A percentile compares a stretch with the other conserved stretches of the same genome.
Conservation (phyloP, 2,888 invertebrate species). For the Ischnura elegans region DNA sequence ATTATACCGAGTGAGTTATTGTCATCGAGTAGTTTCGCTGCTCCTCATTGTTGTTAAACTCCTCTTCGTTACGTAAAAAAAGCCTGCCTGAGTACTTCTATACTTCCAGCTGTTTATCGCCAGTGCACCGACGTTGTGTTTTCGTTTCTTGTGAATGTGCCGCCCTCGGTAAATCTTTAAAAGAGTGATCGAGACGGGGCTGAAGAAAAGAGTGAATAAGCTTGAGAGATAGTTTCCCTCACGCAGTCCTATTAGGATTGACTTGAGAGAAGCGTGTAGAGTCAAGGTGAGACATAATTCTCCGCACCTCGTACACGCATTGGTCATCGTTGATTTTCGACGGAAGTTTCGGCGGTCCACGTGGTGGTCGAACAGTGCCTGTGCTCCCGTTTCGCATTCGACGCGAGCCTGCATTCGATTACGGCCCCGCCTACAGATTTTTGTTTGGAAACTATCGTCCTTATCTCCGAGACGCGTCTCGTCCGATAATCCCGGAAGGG, state of each 20-base stretch:
- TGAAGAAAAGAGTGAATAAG: no score
- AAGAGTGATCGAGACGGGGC: no score
- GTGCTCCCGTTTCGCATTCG: not conserved
- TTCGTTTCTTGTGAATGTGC: no score
- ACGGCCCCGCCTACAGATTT: not conserved
- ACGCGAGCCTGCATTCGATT: not conserved
- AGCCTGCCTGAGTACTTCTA: no score
- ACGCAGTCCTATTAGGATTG: not conserved
- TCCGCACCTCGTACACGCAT: no score
- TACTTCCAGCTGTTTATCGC: no score
- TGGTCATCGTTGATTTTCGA: not conserved
- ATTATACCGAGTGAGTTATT: no score
- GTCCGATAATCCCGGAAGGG: not conserved
- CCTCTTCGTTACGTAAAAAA: no score
- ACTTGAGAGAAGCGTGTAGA: not conserved
- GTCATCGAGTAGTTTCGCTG: no score
- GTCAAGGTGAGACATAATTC: not conserved
- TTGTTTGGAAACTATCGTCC: not conserved
- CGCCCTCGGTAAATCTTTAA: no score
- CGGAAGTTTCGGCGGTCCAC: not conserved
- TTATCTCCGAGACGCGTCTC: not conserved
- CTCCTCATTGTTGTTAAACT: not conserved
- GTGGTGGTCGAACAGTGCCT: not conserved
- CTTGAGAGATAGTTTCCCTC: no score
- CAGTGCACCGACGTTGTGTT: no score